A percentile compares a stretch with the other conserved stretches of the same genome.
phyloP scores from a whole-genome alignment of 1,140 invertebrate species.

The Trissolcus basalis region DNA sequence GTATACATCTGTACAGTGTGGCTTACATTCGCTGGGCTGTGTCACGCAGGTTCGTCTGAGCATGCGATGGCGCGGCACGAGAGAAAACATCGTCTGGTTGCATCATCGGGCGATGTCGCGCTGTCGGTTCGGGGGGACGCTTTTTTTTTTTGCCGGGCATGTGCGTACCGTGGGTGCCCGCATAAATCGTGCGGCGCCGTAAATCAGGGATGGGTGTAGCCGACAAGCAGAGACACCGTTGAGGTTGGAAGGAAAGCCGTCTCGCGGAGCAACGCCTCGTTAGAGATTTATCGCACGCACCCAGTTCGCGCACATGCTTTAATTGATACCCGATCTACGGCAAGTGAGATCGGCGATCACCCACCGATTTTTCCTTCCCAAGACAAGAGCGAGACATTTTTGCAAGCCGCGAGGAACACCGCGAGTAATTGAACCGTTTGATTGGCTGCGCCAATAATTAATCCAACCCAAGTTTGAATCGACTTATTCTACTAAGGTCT shows the following conservation, averaged over 20 bases:
- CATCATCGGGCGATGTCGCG: conserved; percentile 1
- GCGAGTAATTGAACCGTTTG: conserved; percentile 33
- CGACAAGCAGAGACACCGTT: conserved; percentile 70
- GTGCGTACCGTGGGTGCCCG: conserved; percentile 56
- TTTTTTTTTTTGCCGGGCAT: conserved; percentile 1
- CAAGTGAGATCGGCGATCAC: background rate
- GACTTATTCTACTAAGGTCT: conserved; percentile 28
- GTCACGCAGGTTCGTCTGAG: conserved; percentile 57
- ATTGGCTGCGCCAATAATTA: conserved; percentile 36
- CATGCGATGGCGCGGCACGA: conserved; percentile 30
- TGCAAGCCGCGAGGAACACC: conserved; percentile 16
- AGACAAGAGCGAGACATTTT: conserved; percentile 22
- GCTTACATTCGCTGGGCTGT: conserved; percentile 36
- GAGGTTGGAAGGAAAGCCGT: conserved; percentile 70
- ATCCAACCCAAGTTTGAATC: conserved; percentile 23
- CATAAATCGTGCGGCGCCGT: conserved; percentile 61
- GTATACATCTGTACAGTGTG: conserved; percentile 23
- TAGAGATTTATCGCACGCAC: conserved; percentile 64
- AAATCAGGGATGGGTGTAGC: conserved; percentile 72
- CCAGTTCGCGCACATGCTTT: conserved; percentile 43
- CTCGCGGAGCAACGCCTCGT: conserved; percentile 65
- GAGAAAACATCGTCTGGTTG: conserved; percentile 18
- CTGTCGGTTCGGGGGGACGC: conserved; percentile 35
- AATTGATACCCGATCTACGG: conserved; percentile 49
- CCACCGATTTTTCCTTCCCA: conserved; percentile 24